Evolutionary conservation across 2,113 vertebrate genomes (phyloP), one percentile per base, ranked within the genome.

Genomic region (Antennarius striatus): DNA sequence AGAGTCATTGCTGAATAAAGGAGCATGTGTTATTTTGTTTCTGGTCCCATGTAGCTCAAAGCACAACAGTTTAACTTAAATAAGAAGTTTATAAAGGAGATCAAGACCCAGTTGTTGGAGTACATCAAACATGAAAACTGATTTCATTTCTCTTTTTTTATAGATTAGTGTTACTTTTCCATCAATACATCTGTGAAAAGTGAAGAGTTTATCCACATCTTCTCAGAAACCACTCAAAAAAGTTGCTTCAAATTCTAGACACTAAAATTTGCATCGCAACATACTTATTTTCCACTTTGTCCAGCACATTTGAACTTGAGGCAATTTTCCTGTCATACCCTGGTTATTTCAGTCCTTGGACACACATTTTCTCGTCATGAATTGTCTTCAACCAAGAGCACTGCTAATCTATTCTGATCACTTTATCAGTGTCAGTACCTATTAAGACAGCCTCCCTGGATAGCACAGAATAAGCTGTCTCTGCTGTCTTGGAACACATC

Each of bases 21-120:
- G 32, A 52, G 12, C 22, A 30, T 43, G 32, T 55, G 53, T 55
- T 79, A 72, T 68, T 58, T 42, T 46, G 69, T 63, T 32, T 28
- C 10, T 39, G 15, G 28, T 64, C 64, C 11, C 51, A 49, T 22
- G 22, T 22, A 22, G 65, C 64, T 67, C 50, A 56, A 56, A 80
- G 73, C 11, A 13, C 28, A 10, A 62, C 39, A 55, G 79, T 84
- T 84, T 75, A 82, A 62, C 76, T 79, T 70, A 56, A 39, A 60
- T 74, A 68, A 79, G 68, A 72, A 66, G 73, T 4, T 73, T 49
- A 72, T 68, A 59, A 59, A 63, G 54, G 43, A 64, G 63, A 72
- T 81, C 72, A 66, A 52, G 80, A 68, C 54, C 80, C 54, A 63
- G 45, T 50, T 73, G 55, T 61, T 70, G 68, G 82, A 78, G 82